phyloP scores from a whole-genome alignment of 2,113 vertebrate species.

The Colossoma macropomum region DNA sequence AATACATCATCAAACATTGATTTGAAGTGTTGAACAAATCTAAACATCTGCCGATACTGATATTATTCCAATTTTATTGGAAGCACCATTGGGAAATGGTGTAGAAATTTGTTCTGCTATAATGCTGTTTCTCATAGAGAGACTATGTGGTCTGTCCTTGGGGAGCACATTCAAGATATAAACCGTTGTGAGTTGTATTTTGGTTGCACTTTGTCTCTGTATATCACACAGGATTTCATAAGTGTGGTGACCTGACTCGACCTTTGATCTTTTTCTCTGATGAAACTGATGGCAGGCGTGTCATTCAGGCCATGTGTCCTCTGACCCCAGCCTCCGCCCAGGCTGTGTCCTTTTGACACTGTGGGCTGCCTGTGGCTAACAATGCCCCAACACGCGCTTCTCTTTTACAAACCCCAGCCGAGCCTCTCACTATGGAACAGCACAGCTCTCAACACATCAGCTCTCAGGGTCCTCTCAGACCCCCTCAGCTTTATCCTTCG shows the following conservation, averaged over 20 bases:
- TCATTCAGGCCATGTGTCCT: slow-evolving; percentile 43
- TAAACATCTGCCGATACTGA: too few relatives aligned
- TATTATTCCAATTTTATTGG: too few relatives aligned
- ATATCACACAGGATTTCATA: not conserved
- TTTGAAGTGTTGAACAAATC: too few relatives aligned
- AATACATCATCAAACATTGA: too few relatives aligned
- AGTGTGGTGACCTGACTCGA: not conserved
- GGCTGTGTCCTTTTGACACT: slow-evolving; percentile 48
- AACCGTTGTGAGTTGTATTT: too few relatives aligned
- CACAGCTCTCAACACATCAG: not conserved
- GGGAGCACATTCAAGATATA: too few relatives aligned
- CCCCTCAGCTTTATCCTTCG: not conserved
- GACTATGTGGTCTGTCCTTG: too few relatives aligned
- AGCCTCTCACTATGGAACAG: not conserved
- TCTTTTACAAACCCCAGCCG: not conserved
- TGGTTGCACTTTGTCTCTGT: not conserved
- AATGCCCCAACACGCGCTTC: slow-evolving; percentile 33
- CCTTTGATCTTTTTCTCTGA: not conserved
- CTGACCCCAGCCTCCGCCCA: slow-evolving; percentile 46
- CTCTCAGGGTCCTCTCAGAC: not conserved
- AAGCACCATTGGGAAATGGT: too few relatives aligned
- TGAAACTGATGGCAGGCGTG: not conserved
- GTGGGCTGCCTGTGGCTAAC: slow-evolving; percentile 16
- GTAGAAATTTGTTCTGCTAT: too few relatives aligned
- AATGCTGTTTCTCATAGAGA: too few relatives aligned